phyloP scores from a whole-genome alignment of 2,113 vertebrate species.

The Panthera leo region DNA sequence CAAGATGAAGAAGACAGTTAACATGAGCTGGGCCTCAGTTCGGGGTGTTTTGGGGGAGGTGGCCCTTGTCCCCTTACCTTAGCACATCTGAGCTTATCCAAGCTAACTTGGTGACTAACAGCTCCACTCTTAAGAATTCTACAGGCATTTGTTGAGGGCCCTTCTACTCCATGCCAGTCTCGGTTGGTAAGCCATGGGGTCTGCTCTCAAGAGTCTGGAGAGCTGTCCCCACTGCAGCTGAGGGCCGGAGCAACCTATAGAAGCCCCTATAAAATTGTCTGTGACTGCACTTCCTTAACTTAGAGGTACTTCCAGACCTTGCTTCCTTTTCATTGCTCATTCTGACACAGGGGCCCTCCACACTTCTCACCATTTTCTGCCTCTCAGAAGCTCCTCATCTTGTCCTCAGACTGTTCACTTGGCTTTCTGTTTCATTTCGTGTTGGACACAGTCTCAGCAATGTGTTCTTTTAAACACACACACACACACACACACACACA shows the following conservation, averaged over 20 bases:
- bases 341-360: neutral
- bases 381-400: no score
- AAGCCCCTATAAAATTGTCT: no score
- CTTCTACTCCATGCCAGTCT: neutral
- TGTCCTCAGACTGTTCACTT: neutral
- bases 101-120: neutral
- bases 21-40: neutral
- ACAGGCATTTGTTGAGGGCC: neutral
- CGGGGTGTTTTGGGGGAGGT: neutral
- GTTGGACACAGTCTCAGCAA: neutral
- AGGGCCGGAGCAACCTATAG: neutral
- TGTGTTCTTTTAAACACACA: neutral
- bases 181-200: neutral
- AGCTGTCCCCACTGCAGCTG: accelerated
- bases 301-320: neutral
- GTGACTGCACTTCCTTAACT: neutral
- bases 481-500: no score
- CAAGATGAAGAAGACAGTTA: neutral
- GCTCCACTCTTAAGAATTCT: neutral
- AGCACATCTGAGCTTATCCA: neutral
- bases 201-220: neutral
- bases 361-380: neutral
- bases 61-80: neutral
- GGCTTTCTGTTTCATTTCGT: conserved; percentile 5
- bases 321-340: neutral